Conservation (phyloP, 2,888 invertebrate genomes). For the Oligia fasciuncula region DNA sequence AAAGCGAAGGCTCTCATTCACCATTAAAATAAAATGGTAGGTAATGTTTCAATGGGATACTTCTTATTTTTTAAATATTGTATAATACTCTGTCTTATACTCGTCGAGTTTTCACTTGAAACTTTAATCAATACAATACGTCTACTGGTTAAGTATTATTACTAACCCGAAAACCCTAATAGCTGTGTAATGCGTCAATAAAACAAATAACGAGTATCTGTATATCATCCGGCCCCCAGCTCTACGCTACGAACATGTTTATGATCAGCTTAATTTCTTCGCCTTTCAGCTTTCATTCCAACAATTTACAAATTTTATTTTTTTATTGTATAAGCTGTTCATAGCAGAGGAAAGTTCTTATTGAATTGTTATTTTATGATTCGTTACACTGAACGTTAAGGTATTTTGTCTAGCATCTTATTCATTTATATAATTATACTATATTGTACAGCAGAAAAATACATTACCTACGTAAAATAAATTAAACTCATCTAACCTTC, state of each 20-base stretch:
- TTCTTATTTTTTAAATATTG: not conserved
- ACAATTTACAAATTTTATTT: not conserved
- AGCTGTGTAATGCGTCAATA: not conserved
- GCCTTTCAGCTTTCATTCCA: conserved; percentile 24
- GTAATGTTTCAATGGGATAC: not conserved
- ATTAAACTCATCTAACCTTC: not conserved
- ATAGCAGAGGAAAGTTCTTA: too few species aligned
- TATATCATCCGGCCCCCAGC: not conserved
- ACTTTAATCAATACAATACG: not conserved
- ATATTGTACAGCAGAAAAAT: too few species aligned
- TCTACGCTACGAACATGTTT: conserved; percentile 7
- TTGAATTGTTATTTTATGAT: too few species aligned
- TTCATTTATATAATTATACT: too few species aligned
- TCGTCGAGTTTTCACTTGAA: too few species aligned
- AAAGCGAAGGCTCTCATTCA: too few species aligned
- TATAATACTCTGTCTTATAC: too few species aligned
- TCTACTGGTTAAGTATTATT: not conserved
- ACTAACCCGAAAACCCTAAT: not conserved
- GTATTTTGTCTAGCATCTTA: too few species aligned
- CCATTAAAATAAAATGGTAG: too few species aligned
- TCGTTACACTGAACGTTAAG: too few species aligned
- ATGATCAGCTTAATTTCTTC: conserved; percentile 16
- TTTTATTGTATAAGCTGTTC: too few species aligned
- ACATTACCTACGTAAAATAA: too few species aligned
- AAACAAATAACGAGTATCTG: not conserved